Evolutionary conservation across 1,140 invertebrate species (phyloP).

Genomic region (Rhyzopertha dominica): DNA sequence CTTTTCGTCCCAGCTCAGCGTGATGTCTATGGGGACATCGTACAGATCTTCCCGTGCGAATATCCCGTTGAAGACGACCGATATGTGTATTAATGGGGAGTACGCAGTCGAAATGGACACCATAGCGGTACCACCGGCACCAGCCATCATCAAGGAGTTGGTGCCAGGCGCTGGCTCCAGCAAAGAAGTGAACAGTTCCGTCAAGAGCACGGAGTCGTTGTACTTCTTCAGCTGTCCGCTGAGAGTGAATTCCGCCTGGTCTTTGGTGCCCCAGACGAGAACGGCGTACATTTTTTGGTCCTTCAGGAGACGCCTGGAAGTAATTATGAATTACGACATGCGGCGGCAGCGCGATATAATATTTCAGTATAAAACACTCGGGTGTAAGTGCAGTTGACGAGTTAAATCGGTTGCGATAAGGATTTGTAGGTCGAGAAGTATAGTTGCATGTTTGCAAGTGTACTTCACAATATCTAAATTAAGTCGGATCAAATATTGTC

Average conservation of each 20-base stretch:
- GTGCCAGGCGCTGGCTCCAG: constrained; percentile 60
- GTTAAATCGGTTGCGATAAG: too few relatives aligned
- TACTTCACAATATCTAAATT: too few relatives aligned
- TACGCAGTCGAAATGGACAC: constrained; percentile 71
- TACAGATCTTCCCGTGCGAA: constrained; percentile 60
- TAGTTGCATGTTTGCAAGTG: too few relatives aligned
- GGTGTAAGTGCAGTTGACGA: too few relatives aligned
- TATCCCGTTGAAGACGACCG: constrained; percentile 76
- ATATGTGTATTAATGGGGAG: constrained; percentile 73
- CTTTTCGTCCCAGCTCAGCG: constrained; percentile 64
- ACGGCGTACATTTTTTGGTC: constrained; percentile 73
- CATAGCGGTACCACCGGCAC: constrained; percentile 77
- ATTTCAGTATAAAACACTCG: too few relatives aligned
- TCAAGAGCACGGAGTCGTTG: constrained; percentile 62
- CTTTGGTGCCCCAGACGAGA: constrained; percentile 64
- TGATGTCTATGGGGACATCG: constrained; percentile 63
- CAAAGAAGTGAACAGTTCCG: constrained; percentile 77
- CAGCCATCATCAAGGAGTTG: constrained; percentile 49
- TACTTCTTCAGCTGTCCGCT: constrained; percentile 66
- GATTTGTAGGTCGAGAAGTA: too few relatives aligned
- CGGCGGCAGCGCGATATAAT: too few relatives aligned
- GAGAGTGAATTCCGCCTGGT: constrained; percentile 54
- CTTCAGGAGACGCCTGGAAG: constrained; percentile 62
- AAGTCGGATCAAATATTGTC: too few relatives aligned
- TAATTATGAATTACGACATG: too few relatives aligned